phyloP scores from a whole-genome alignment of 2,797 vertebrate species.

The Uromys caudimaculatus region DNA sequence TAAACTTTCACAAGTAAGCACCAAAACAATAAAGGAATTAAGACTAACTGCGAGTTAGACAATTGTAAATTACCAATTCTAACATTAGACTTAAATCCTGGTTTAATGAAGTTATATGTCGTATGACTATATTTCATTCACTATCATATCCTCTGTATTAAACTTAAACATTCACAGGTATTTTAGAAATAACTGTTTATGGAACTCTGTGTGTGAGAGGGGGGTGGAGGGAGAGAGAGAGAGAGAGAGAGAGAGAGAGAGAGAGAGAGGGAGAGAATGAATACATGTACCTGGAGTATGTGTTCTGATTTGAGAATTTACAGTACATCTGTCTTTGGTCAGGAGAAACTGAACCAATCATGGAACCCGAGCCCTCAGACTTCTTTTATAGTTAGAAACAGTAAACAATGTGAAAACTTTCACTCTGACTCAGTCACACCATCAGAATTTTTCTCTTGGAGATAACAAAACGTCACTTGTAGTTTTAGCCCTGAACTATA shows the following conservation, averaged over 20 bases:
- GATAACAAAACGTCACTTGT: conserved; percentile 58
- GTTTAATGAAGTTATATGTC: neutral
- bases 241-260: neutral
- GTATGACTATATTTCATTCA: neutral
- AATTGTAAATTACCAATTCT: neutral
- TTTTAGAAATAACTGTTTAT: neutral
- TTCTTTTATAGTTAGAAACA: conserved; percentile 20
- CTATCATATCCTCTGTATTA: neutral
- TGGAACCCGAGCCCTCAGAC: neutral
- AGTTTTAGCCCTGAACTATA: conserved; percentile 63
- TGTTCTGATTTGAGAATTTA: neutral
- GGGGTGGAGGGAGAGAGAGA: neutral
- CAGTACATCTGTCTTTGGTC: neutral
- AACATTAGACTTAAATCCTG: neutral
- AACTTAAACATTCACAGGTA: neutral
- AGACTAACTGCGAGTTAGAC: neutral
- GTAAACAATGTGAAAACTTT: conserved; percentile 30
- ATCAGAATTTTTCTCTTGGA: neutral
- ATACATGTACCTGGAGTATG: neutral
- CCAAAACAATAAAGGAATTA: neutral
- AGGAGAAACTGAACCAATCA: neutral
- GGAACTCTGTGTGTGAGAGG: neutral
- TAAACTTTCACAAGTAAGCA: neutral
- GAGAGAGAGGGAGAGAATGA: neutral
- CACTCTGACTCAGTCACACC: neutral